Evolutionary conservation across 2,888 invertebrate species (phyloP), one percentile per base, ranked within the genome.

Genomic region (Oeneis ivallda): DNA sequence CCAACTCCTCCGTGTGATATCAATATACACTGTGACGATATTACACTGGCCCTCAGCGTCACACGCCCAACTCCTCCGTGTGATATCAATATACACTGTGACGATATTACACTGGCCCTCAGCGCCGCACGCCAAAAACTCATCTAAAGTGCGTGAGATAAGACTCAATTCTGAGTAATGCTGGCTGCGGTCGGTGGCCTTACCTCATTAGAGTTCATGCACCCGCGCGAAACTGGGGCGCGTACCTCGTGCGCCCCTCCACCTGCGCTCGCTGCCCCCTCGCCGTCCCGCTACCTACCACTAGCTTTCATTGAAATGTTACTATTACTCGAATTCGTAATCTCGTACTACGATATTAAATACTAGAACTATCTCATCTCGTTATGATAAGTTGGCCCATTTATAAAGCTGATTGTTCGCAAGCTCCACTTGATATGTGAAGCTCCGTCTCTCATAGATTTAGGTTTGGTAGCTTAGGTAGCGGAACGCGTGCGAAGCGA

Each of bases 201-300:
- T 89, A 92, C 92, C 92, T 92, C 92, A 86, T 89, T 92, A 81
- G 89, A 89, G 92, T 91, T 90, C 92, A 89, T 92, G 83, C 88
- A 92, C 92, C 92, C 91, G 89, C 83, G 87, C 84, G 85, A 86
- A 92, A 92, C 91, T 92, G 78, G 92, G 92, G 82, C 92, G 90
- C 86, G 89, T 85, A 87, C 88, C 87, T 87, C 86, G 84, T 81
- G 84, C 80, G 70, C 74, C 81, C 79, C 76, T 74, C 73, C 75
- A 72, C 71, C 73, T 71, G 73, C 75, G 70, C 71, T 67, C 69
- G 71, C 74, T 72, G 75, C 71, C 72, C 75, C 76, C 78, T 70
- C 76, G 72, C 69, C 75, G 72, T 78, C 81, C 83, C 80, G 89
- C 89, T 88, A 85, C 86, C 85, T 87, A 84, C 86, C 83, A 86